phyloP scores from a whole-genome alignment of 2,797 vertebrate species.

The Cercopithecus diana region DNA sequence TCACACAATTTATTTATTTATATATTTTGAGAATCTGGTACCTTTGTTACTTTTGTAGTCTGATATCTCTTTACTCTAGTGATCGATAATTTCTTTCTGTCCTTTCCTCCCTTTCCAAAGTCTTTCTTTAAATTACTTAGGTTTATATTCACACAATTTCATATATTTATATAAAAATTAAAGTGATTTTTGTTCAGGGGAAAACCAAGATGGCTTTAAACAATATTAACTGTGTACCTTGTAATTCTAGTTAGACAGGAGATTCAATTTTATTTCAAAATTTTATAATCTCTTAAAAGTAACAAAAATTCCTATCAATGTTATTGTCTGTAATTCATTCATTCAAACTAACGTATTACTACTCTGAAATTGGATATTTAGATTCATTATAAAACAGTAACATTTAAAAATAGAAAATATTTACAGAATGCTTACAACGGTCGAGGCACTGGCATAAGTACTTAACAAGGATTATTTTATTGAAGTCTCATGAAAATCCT shows the following conservation, averaged over 20 bases:
- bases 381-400: not conserved
- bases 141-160: not conserved
- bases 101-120: no score
- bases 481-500: not conserved
- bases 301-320: not conserved
- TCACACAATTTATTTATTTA: no score
- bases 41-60: not conserved
- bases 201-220: not conserved
- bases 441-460: not conserved
- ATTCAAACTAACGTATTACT: not conserved
- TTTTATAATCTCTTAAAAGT: not conserved
- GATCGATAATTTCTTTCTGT: not conserved
- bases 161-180: slow-evolving; percentile 12
- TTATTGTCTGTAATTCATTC: not conserved
- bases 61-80: not conserved
- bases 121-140: not conserved
- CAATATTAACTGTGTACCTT: not conserved
- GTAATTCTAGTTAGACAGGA: not conserved
- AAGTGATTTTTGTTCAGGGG: not conserved
- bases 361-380: not conserved
- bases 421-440: not conserved
- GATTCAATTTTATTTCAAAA: not conserved
- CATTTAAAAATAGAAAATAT: not conserved
- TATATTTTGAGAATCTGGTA: not conserved
- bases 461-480: not conserved